phyloP scores from a whole-genome alignment of 2,113 vertebrate genomes.

The Muntiacus muntjak region DNA sequence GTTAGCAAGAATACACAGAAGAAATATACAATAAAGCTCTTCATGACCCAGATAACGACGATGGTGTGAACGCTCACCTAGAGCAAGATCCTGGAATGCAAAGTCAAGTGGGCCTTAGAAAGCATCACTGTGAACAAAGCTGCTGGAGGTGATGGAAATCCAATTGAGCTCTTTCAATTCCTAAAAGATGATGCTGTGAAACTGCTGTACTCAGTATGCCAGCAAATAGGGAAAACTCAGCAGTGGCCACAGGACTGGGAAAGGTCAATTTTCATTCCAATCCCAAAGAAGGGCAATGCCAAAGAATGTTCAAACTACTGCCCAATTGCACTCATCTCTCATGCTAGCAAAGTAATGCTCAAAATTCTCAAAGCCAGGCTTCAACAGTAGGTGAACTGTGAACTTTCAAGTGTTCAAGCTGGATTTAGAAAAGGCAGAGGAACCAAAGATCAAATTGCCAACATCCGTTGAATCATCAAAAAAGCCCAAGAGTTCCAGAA shows the following conservation, averaged over 20 bases:
- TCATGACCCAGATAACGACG: not conserved
- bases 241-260: not conserved
- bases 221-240: not conserved
- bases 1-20: not conserved
- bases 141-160: not conserved
- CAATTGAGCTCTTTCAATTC: not conserved
- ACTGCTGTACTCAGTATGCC: not conserved
- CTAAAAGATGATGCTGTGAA: not conserved
- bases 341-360: not conserved
- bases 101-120: not conserved
- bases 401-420: not conserved
- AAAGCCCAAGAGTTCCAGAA: not conserved
- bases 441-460: not conserved
- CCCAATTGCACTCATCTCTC: not conserved
- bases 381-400: not conserved
- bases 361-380: not conserved
- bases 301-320: not conserved
- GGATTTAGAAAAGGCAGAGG: not conserved
- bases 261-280: not conserved
- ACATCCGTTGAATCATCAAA: not conserved
- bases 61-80: not conserved
- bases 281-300: not conserved
- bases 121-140: not conserved
- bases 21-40: not conserved
- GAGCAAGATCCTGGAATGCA: not conserved